A percentile compares a stretch with the other conserved stretches of the same genome.
Evolutionary conservation across 1,140 invertebrate species (phyloP).

Genomic region (Diorhabda elongata): DNA sequence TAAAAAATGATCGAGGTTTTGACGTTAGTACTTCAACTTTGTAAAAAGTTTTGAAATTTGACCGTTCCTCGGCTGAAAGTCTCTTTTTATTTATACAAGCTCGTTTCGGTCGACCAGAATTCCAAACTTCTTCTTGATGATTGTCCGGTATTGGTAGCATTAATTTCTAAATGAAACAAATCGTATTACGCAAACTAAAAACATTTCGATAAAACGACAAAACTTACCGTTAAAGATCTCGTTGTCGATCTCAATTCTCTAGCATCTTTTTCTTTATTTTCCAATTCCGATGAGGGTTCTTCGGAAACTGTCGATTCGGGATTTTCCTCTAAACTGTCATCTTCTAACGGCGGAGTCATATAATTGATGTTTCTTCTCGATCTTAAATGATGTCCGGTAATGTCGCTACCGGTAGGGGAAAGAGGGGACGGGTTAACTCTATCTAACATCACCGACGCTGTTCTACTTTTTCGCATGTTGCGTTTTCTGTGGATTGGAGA

Average conservation of each 20-base stretch:
- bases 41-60: slow-evolving; percentile 64
- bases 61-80: slow-evolving; percentile 56
- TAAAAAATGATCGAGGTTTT: slow-evolving; percentile 60
- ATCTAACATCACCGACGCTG: slow-evolving; percentile 35
- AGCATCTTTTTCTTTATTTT: slow-evolving; percentile 30
- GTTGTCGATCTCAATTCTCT: slow-evolving; percentile 36
- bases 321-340: slow-evolving; percentile 38
- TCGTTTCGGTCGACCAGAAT: slow-evolving; percentile 43
- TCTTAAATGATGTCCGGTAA: slow-evolving; percentile 32
- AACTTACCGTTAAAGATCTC: slow-evolving; percentile 35
- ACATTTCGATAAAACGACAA: not conserved
- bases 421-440: slow-evolving; percentile 29
- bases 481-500: slow-evolving; percentile 23
- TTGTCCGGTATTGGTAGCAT: slow-evolving; percentile 23
- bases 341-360: slow-evolving; percentile 35
- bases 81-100: slow-evolving; percentile 49
- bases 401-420: slow-evolving; percentile 32
- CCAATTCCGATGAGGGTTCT: slow-evolving; percentile 21
- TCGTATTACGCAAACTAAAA: not conserved
- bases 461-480: slow-evolving; percentile 38
- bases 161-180: slow-evolving; percentile 30
- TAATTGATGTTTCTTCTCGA: slow-evolving; percentile 40
- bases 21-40: slow-evolving; percentile 69
- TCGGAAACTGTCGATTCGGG: slow-evolving; percentile 16
- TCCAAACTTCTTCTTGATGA: slow-evolving; percentile 37